Conservation (phyloP, 2,888 invertebrate species). For the Nowickia ferox region DNA sequence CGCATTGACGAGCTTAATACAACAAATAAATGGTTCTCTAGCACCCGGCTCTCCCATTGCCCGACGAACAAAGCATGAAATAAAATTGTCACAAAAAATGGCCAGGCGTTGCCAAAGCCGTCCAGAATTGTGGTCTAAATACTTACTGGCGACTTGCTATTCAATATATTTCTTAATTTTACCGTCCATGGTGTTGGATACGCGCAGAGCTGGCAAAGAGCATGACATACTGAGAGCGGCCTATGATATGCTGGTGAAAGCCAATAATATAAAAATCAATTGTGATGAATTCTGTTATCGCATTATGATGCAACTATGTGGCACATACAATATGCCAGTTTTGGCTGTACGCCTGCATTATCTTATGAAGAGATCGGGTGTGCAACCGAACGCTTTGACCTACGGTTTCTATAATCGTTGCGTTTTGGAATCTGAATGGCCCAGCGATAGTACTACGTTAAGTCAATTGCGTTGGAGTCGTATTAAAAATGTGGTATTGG, state of each 20-base stretch:
- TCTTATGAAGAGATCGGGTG: constrained; percentile 95
- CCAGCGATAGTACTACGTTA: constrained; percentile 89
- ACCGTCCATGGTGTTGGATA: constrained; percentile 91
- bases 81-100: constrained; percentile 92
- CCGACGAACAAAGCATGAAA: constrained; percentile 96
- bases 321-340: constrained; percentile 95
- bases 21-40: constrained; percentile 82
- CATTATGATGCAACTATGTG: constrained; percentile 99
- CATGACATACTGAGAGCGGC: constrained; percentile 91
- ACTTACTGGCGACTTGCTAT: constrained; percentile 93
- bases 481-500: constrained; percentile 94
- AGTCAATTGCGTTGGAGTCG: constrained; percentile 96
- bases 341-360: constrained; percentile 95
- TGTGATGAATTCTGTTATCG: constrained; percentile 99
- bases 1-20: constrained; percentile 78
- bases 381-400: constrained; percentile 98
- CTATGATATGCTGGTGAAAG: constrained; percentile 93
- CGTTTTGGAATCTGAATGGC: constrained; percentile 98
- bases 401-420: constrained; percentile 93
- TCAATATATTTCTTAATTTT: constrained; percentile 98
- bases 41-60: constrained; percentile 95
- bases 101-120: constrained; percentile 86
- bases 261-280: constrained; percentile 92
- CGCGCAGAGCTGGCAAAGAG: constrained; percentile 88
- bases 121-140: constrained; percentile 96